Base-by-base conservation (phyloP, 2,113 vertebrate species). In the Acinonyx jubatus region DNA sequence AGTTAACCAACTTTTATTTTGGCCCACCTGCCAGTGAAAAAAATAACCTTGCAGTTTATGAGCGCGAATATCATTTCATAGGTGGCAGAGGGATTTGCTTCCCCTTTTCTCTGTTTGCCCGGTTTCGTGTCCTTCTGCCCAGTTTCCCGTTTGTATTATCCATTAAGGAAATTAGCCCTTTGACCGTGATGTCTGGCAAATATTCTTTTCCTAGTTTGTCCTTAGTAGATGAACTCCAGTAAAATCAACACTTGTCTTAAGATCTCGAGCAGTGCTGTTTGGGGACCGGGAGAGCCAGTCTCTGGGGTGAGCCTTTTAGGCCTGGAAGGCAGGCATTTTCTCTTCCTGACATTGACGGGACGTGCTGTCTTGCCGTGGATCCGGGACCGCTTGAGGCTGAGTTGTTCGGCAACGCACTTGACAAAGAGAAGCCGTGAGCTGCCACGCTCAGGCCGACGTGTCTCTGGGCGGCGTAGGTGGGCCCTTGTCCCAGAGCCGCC, bases 361-460 rank as follows among this genome's bases (percentile, higher is more conserved):
- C 4, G 9, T 33, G 19, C 7, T 55, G 38, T 31, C 18, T 61
- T 50, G 36, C 71, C 2, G 0, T 48, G 10, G n/a, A 27, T 38
- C 38, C 25, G 52, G 13, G n/a, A 36, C 36, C 15, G 41, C n/a
- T 33, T 0, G 3, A 63, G 65, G 7, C 45, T 45, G 25, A 41
- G 23, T 36, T 33, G 12, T 45, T 88, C 15, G 41, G 21, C 80
- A 41, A 41, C 83, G 41, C 41, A 23, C 9, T 38, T 81, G 57
- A 68, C 18, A 23, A 11, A 61, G 41, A 74, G 81, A 55, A 92
- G 36, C 21, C 14, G 0, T 45, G 27, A 69, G 48, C 36, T 66
- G 45, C 83, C 6, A 8, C 0, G 0, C 41, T 78, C 73, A 9
- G 68, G 55, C 50, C 33, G 9, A 27, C 0, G 1, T 15, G 27